Base-by-base conservation (phyloP, 2,888 invertebrate genomes). In the Drosophila mayaguana region DNA sequence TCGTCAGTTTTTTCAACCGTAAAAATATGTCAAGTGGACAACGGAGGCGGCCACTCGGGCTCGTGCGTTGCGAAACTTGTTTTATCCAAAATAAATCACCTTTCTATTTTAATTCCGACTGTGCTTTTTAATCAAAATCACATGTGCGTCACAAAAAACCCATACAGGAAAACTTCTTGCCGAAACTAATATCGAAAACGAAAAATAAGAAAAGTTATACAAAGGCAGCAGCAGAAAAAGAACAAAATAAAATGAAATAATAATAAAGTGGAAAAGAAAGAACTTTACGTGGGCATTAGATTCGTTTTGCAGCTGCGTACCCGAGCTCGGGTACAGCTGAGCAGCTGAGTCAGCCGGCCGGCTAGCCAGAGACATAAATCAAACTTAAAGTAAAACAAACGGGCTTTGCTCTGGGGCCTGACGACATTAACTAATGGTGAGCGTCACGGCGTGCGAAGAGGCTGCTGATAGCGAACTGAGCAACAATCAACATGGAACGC, bases 341-440 rank as follows among this genome's bases (percentile, higher is more conserved):
- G 76, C 68, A 69, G 73, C 79, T 66, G 73, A 67, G 76, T 51
- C 46, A 62, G 57, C 62, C 62, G 62, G 60, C 60, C 62, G 61
- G 56, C 63, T 63, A 64, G 57, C 55, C 69, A 48, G 48, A 7
- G 28, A 83, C 82, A 82, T 82, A 82, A 82, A 82, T 82, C 81
- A 82, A 83, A 83, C 82, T 72, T 70, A 56, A 82, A 82, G 71
- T 67, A 69, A 77, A 71, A 70, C 79, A 68, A 72, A 62, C 60
- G 46, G 51, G 56, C 46, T 32, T 11, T 43, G 43, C 50, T 36
- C 20, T 25, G 40, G 53, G 55, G 20, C 34, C 48, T 56, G 69
- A 71, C 75, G 81, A 81, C 81, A 81, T 81, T 81, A 80, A 81
- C 81, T 81, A 81, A 81, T 81, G 80, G 73, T 75, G 60, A 61